Evolutionary conservation across 2,888 invertebrate genomes (phyloP).

Genomic region (Dione vanillae): DNA sequence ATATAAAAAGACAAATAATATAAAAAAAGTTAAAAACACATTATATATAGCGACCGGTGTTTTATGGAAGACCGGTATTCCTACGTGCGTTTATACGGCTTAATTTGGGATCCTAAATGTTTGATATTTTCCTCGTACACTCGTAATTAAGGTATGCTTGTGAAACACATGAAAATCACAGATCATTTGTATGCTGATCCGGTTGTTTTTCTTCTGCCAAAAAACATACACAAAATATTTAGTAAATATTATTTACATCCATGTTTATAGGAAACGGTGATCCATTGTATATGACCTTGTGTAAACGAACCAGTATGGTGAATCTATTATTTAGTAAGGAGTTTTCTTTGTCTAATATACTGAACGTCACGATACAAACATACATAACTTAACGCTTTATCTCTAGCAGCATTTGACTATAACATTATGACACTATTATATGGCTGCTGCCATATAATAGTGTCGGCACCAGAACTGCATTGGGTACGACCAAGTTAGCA

Average conservation of each 20-base stretch:
- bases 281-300: background rate
- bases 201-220: background rate
- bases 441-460: too few relatives aligned
- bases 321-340: too few relatives aligned
- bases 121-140: background rate
- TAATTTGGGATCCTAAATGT: constrained; percentile 17
- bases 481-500: too few relatives aligned
- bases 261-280: too few relatives aligned
- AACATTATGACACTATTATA: too few relatives aligned
- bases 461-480: too few relatives aligned
- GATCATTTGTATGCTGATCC: background rate
- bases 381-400: too few relatives aligned
- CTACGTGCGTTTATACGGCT: background rate
- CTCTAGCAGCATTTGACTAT: too few relatives aligned
- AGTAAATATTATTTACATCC: too few relatives aligned
- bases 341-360: too few relatives aligned
- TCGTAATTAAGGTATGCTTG: background rate
- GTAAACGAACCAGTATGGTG: too few relatives aligned
- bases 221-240: background rate
- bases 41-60: background rate
- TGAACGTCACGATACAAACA: too few relatives aligned
- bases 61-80: background rate
- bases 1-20: background rate
- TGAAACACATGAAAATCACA: constrained; percentile 1
- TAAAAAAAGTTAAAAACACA: background rate